Percentiles rank a stretch among this genome's conserved stretches.
Evolutionary conservation across 2,888 invertebrate genomes (phyloP).

Genomic region (Leistus spinibarbis): DNA sequence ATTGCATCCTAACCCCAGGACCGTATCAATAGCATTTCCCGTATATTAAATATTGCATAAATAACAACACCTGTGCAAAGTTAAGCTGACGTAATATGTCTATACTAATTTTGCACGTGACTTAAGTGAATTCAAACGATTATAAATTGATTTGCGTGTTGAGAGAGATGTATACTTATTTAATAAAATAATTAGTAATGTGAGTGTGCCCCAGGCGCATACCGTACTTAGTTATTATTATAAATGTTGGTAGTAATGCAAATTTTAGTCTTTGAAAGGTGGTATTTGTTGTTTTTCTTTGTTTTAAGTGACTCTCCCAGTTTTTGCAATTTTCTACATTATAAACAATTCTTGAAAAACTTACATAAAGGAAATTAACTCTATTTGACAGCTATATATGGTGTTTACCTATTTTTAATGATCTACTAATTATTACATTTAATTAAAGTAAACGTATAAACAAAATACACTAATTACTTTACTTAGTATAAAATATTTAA

Average conservation of each 20-base stretch:
- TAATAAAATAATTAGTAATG: not conserved
- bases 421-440: too few relatives aligned
- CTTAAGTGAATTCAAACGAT: not conserved
- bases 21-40: not conserved
- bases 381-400: too few relatives aligned
- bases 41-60: not conserved
- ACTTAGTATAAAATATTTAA: too few relatives aligned
- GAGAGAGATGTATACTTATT: not conserved
- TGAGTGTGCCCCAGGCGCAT: not conserved
- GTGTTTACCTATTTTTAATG: too few relatives aligned
- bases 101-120: not conserved
- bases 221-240: not conserved
- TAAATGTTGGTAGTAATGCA: not conserved
- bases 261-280: not conserved
- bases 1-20: too few relatives aligned
- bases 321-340: not conserved
- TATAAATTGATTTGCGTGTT: conserved; percentile 6
- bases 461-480: too few relatives aligned
- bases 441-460: too few relatives aligned
- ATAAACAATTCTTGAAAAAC: not conserved
- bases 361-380: too few relatives aligned
- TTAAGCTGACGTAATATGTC: not conserved
- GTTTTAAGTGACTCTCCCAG: not conserved
- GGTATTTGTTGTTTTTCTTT: not conserved
- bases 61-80: not conserved